Conservation (phyloP, 2,888 invertebrate species). For the Tuta absoluta region DNA sequence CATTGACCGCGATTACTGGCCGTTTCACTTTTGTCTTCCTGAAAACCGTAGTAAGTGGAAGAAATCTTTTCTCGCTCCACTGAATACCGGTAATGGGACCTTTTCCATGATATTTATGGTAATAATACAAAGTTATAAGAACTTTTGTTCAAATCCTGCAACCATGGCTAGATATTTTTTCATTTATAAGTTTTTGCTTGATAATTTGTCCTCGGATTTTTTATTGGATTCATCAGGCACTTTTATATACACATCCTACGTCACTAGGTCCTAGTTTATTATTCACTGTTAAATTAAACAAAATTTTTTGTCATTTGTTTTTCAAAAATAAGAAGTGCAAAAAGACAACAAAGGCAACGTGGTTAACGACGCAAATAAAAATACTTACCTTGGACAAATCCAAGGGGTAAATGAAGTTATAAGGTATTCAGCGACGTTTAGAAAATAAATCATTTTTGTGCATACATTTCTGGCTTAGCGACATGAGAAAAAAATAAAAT, state of each 20-base stretch:
- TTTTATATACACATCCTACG: too few species aligned
- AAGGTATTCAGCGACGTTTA: neutral
- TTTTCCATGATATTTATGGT: conserved; percentile 30
- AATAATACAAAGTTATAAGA: conserved; percentile 31
- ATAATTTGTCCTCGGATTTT: neutral
- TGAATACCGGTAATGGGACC: conserved; percentile 30
- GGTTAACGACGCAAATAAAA: conserved; percentile 40
- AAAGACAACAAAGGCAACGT: conserved; percentile 35
- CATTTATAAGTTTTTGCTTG: conserved; percentile 9
- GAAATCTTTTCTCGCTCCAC: conserved; percentile 28
- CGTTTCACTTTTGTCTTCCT: conserved; percentile 31
- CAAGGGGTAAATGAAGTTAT: conserved; percentile 22
- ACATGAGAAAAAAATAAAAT: too few species aligned
- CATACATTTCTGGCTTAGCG: neutral
- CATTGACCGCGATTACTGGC: conserved; percentile 31
- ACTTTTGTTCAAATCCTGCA: conserved; percentile 25
- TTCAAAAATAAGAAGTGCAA: neutral
- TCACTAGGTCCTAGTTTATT: too few species aligned
- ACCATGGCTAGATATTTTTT: conserved; percentile 13
- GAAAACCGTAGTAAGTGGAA: conserved; percentile 27
- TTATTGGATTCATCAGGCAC: neutral
- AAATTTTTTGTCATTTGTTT: too few species aligned
- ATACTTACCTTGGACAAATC: too few species aligned
- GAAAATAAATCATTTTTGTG: neutral
- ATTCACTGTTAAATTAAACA: too few species aligned